Evolutionary conservation across 2,888 invertebrate species (phyloP).

Genomic region (Diaprepes abbreviatus): DNA sequence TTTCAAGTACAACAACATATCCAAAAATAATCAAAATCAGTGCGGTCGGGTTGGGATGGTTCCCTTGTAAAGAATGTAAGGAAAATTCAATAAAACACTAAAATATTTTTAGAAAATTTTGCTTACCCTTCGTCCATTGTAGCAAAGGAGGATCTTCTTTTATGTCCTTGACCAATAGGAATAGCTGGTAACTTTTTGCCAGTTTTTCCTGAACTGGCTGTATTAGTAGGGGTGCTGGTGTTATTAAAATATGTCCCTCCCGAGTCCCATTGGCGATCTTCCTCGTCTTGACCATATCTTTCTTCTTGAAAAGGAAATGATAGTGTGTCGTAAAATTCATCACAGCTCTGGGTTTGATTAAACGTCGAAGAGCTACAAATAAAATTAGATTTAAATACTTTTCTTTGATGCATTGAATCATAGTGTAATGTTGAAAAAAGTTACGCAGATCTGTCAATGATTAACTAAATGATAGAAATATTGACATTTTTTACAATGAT

Average conservation of each 20-base stretch:
- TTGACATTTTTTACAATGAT: too few species aligned
- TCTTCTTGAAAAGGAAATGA: constrained; percentile 76
- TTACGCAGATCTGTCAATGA: too few species aligned
- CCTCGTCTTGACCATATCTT: constrained; percentile 75
- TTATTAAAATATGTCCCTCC: constrained; percentile 70
- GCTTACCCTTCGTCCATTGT: constrained; percentile 44
- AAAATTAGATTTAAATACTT: too few species aligned
- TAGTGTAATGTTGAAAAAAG: too few species aligned
- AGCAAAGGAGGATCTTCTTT: constrained; percentile 65
- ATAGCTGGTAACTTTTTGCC: constrained; percentile 68
- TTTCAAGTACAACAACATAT: too few species aligned
- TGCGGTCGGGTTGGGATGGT: too few species aligned
- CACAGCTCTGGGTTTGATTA: constrained; percentile 69
- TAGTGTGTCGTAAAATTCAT: constrained; percentile 77
- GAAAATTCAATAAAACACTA: too few species aligned
- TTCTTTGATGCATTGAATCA: too few species aligned
- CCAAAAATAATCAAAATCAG: too few species aligned
- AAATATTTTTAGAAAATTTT: neutral
- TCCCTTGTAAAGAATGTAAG: too few species aligned
- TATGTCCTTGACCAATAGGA: constrained; percentile 69
- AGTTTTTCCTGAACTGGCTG: constrained; percentile 52
- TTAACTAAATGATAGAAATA: too few species aligned
- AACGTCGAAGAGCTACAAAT: constrained; percentile 55
- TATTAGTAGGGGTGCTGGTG: constrained; percentile 50
- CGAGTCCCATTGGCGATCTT: constrained; percentile 81